phyloP scores from a whole-genome alignment of 1,140 invertebrate genomes.

The Proales similis region DNA sequence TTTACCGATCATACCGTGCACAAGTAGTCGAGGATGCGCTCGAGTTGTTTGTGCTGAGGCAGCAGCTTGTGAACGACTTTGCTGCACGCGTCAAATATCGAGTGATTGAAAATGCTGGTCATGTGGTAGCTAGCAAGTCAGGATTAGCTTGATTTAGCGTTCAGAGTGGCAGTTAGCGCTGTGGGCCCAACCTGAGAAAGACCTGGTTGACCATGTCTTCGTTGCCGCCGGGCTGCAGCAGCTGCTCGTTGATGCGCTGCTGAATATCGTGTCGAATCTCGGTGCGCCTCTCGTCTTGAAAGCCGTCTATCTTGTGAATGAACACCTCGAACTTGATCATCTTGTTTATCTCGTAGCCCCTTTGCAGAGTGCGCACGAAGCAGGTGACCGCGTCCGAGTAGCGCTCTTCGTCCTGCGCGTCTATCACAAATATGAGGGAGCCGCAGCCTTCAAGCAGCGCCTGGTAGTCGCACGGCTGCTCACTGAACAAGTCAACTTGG shows the following conservation, averaged over 20 bases:
- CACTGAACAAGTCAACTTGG: constrained; percentile 87
- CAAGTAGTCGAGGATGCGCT: constrained; percentile 80
- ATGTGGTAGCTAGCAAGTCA: constrained; percentile 60
- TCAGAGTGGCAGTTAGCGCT: not conserved
- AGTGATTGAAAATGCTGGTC: constrained; percentile 98
- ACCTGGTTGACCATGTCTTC: constrained; percentile 51
- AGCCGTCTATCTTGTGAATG: constrained; percentile 94
- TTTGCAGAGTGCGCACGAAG: constrained; percentile 79
- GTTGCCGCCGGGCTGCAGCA: constrained; percentile 69
- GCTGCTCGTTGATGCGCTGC: constrained; percentile 86
- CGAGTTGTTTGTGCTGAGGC: constrained; percentile 87
- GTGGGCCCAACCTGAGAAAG: constrained; percentile 49
- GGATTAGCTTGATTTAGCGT: not conserved
- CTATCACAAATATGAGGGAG: constrained; percentile 95
- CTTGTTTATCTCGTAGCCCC: constrained; percentile 90
- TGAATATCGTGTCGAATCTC: constrained; percentile 96
- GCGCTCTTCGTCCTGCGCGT: constrained; percentile 91
- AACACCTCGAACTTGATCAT: constrained; percentile 96
- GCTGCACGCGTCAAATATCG: constrained; percentile 99
- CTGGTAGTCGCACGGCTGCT: constrained; percentile 87
- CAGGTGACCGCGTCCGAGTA: constrained; percentile 90
- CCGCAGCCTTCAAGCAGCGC: constrained; percentile 86
- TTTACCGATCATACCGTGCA: constrained; percentile 1
- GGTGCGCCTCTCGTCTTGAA: constrained; percentile 97
- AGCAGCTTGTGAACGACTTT: constrained; percentile 99